Evolutionary conservation across 2,113 vertebrate genomes (phyloP).

Genomic region (Tragelaphus scriptus): DNA sequence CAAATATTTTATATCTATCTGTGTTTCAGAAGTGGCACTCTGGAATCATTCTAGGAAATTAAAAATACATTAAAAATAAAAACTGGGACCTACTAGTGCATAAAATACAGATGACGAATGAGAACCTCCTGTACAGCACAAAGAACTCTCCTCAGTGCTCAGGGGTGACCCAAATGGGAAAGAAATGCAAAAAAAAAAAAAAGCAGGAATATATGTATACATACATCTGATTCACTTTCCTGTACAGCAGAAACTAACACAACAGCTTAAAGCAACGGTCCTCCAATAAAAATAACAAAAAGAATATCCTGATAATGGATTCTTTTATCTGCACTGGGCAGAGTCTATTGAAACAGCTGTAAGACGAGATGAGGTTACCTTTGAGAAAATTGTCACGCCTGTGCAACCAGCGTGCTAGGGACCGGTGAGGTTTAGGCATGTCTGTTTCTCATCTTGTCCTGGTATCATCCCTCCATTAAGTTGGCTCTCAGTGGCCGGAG

Average conservation of each 20-base stretch:
- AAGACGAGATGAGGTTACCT: not conserved
- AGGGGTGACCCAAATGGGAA: not conserved
- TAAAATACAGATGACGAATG: too few species aligned
- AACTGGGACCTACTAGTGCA: too few species aligned
- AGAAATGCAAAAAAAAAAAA: too few species aligned
- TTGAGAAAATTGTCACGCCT: accelerated
- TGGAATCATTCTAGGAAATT: not conserved
- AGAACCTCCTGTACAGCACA: not conserved
- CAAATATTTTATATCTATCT: not conserved
- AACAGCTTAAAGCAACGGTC: not conserved
- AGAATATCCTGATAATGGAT: not conserved
- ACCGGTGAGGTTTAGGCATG: accelerated
- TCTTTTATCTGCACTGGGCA: too few species aligned
- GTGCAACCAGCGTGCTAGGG: not conserved
- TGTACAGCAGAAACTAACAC: too few species aligned
- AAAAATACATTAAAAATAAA: too few species aligned
- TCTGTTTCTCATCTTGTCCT: not conserved
- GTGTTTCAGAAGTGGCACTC: not conserved
- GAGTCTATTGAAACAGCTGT: accelerated
- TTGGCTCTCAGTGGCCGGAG: accelerated
- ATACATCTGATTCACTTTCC: not conserved
- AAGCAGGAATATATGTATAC: not conserved
- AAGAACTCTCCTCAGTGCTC: not conserved
- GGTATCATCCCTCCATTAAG: not conserved
- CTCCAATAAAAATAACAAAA: not conserved